These are phyloP conservation scores for Dasyprocta punctata DNA, from an alignment of 2,113 vertebrate species.

Conservation along the genomic window DNA sequence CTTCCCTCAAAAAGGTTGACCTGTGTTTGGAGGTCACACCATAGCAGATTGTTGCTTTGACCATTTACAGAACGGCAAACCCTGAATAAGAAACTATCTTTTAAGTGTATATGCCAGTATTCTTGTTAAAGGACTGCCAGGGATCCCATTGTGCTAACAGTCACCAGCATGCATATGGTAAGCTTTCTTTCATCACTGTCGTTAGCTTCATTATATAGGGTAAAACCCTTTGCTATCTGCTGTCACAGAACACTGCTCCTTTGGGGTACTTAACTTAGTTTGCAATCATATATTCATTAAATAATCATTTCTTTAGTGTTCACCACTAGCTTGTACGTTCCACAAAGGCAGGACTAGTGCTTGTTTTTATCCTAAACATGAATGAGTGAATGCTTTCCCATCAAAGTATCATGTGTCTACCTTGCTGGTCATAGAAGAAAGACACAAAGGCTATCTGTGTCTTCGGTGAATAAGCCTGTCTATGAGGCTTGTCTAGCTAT, in stretches of 20 bases:
- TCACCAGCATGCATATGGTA: background rate
- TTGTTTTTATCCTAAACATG: conserved; percentile 10
- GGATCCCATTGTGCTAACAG: background rate
- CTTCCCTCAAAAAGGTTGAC: background rate
- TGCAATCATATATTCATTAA: conserved; percentile 3
- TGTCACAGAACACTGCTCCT: conserved; percentile 18
- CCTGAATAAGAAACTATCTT: background rate
- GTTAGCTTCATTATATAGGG: background rate
- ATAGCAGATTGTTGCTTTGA: background rate
- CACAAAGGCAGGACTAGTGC: background rate
- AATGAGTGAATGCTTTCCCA: background rate
- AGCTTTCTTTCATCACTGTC: background rate
- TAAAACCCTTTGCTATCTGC: background rate
- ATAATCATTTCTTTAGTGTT: background rate
- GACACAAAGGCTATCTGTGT: background rate
- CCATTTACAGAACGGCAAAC: background rate
- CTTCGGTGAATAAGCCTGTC: background rate
- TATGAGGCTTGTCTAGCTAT: background rate
- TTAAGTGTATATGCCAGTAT: background rate
- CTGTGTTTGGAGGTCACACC: background rate
- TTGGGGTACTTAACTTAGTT: background rate
- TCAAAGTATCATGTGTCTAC: background rate
- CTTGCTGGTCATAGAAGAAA: conserved; percentile 38
- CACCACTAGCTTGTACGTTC: background rate
- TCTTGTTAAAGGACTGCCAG: background rate